phyloP scores from a whole-genome alignment of 1,140 invertebrate species.

The Mactra quadrangularis region DNA sequence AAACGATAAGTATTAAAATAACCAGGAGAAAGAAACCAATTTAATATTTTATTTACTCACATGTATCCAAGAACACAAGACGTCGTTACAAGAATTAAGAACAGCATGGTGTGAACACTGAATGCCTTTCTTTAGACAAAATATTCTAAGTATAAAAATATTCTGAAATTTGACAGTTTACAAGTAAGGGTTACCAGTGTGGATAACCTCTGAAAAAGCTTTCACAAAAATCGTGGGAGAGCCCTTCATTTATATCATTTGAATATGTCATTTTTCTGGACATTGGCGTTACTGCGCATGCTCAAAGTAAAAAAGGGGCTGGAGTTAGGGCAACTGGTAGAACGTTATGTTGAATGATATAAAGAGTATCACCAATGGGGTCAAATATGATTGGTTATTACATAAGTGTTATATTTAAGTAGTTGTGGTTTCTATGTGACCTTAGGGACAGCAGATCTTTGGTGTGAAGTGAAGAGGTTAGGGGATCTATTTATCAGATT shows the following conservation, averaged over 20 bases:
- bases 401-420: background rate
- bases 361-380: background rate
- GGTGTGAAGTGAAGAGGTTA: background rate
- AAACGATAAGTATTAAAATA: too few species aligned
- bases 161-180: background rate
- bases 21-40: too few species aligned
- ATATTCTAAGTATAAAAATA: background rate
- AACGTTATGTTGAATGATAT: background rate
- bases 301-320: background rate
- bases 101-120: background rate
- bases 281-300: slow-evolving; percentile 2
- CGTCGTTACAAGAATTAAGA: background rate
- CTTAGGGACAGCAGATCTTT: background rate
- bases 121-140: background rate
- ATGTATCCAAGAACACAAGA: background rate
- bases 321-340: background rate
- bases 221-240: background rate
- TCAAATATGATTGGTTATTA: background rate
- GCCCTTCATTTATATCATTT: too few species aligned
- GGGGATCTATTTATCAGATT: background rate
- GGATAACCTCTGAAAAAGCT: background rate
- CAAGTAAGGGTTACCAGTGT: background rate
- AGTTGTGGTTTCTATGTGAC: background rate
- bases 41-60: too few species aligned
- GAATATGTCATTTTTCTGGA: too few species aligned